A percentile compares a stretch with the other conserved stretches of the same genome.
These are phyloP conservation scores for Acanthosepion lycidas DNA, from an alignment of 2,888 invertebrate species.

Conservation along the genomic window DNA sequence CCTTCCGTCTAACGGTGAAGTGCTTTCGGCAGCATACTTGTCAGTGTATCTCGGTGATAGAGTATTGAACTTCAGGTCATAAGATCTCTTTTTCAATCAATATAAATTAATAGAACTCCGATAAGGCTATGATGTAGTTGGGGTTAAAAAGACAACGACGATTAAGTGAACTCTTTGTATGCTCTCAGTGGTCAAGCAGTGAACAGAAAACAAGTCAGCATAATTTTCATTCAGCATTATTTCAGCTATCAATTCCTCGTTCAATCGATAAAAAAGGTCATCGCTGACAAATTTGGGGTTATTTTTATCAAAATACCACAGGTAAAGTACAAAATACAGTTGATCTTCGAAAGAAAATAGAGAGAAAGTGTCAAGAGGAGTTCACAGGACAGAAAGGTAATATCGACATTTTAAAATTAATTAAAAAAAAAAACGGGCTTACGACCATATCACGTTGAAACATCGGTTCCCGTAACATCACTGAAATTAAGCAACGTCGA, in stretches of 20 bases:
- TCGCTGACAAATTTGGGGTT: too few relatives aligned
- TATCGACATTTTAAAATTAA: too few relatives aligned
- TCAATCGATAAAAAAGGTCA: neutral
- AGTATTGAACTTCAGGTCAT: neutral
- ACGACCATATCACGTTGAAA: too few relatives aligned
- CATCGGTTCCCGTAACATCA: too few relatives aligned
- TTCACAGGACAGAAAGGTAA: too few relatives aligned
- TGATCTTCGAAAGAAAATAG: too few relatives aligned
- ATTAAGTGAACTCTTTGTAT: neutral
- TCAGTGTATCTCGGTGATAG: neutral
- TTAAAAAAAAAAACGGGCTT: too few relatives aligned
- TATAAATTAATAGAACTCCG: neutral
- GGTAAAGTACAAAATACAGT: too few relatives aligned
- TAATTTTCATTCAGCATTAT: neutral
- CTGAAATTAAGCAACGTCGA: too few relatives aligned
- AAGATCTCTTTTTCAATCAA: neutral
- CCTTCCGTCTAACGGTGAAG: conserved; percentile 7
- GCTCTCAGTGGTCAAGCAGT: neutral
- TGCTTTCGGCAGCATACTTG: neutral
- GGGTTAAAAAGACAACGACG: too few relatives aligned
- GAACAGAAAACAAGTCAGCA: neutral
- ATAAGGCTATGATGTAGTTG: neutral
- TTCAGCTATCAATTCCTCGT: neutral
- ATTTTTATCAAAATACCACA: too few relatives aligned
- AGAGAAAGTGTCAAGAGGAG: too few relatives aligned